These are phyloP conservation scores for Ichneumon xanthorius DNA, from an alignment of 2,888 invertebrate genomes.

Conservation along the genomic window DNA sequence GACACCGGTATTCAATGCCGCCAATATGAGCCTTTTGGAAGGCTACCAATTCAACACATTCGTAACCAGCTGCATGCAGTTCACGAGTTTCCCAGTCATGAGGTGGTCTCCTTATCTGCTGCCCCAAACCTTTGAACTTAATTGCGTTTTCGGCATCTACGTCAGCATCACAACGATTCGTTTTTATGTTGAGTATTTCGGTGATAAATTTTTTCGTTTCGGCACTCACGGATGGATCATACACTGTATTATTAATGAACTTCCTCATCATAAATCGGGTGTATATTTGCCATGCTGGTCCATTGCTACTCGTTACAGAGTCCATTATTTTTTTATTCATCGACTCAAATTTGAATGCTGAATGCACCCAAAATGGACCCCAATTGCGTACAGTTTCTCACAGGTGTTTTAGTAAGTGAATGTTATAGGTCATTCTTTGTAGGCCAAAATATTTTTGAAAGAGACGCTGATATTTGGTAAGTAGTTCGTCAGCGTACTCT, in stretches of 20 bases:
- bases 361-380: constrained; percentile 50
- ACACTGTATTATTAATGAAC: constrained; percentile 12
- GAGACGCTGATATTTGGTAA: constrained; percentile 31
- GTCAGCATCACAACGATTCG: not conserved
- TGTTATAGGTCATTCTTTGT: constrained; percentile 44
- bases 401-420: constrained; percentile 45
- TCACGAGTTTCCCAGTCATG: constrained; percentile 3
- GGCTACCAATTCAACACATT: not conserved
- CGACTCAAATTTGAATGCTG: constrained; percentile 50
- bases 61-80: not conserved
- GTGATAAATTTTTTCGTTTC: not conserved
- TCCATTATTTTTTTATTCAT: constrained; percentile 35
- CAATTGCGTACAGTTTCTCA: constrained; percentile 27
- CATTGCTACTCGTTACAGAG: constrained; percentile 30
- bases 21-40: not conserved
- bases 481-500: constrained; percentile 1
- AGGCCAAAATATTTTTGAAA: constrained; percentile 33
- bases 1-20: constrained; percentile 24
- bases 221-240: not conserved
- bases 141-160: not conserved
- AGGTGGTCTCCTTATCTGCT: not conserved
- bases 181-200: not conserved
- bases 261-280: constrained; percentile 17
- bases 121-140: constrained; percentile 11
- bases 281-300: constrained; percentile 17